These are phyloP conservation scores for Myzus persicae DNA, from an alignment of 1,140 invertebrate species.

Conservation along the genomic window DNA sequence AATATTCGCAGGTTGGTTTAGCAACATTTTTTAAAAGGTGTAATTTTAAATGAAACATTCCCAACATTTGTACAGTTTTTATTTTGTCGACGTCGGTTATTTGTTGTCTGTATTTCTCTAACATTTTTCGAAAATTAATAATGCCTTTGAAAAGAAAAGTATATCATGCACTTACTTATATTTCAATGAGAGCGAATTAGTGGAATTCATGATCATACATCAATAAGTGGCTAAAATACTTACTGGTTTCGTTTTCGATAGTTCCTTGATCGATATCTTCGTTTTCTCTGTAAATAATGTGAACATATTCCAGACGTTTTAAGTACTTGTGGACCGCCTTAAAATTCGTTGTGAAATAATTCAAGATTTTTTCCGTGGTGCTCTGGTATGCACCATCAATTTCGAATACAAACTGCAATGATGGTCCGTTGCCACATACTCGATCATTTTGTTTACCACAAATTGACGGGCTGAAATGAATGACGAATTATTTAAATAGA, in stretches of 20 bases:
- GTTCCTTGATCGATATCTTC: neutral
- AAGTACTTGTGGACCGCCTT: neutral
- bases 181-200: neutral
- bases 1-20: neutral
- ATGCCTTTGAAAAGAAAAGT: neutral
- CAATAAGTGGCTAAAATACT: neutral
- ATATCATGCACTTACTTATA: neutral
- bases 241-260: constrained; percentile 29
- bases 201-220: neutral
- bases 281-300: constrained; percentile 30
- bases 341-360: constrained; percentile 4
- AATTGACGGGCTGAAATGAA: neutral
- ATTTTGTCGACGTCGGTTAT: neutral
- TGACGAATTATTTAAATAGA: too few relatives aligned
- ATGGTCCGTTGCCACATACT: neutral
- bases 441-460: constrained; percentile 20
- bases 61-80: neutral
- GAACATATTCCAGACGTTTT: constrained; percentile 20
- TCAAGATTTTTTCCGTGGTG: neutral
- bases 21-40: constrained; percentile 25
- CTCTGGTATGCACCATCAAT: neutral
- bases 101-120: constrained; percentile 47
- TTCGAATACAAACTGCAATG: constrained; percentile 25
- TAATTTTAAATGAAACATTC: constrained; percentile 39
- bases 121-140: constrained; percentile 27